Evolutionary conservation across 1,140 invertebrate species (phyloP), one percentile per base, ranked within the genome.

Genomic region (Formica selysi): DNA sequence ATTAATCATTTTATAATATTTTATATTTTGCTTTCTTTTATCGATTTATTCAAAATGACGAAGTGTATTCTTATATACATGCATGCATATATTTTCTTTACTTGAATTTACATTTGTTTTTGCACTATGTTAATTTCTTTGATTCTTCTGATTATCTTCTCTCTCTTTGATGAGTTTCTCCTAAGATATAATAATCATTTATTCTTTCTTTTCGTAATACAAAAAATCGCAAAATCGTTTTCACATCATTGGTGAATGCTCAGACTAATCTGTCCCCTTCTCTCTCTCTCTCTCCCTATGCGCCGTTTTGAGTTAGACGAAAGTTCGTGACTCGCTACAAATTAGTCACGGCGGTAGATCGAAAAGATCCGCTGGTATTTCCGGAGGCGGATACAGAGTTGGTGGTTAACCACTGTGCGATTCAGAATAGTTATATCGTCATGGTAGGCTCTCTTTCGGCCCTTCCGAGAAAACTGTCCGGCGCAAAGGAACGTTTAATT

Each of bases 401-500:
- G 70, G 57, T 61, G 61, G 81, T 80, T 80, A 85, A 85, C 73
- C 81, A 48, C 51, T 74, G 62, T 26, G 19, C 83, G 76, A 80
- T 85, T 85, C 48, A 81, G 64, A 68, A 85, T 67, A 48, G 62
- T 80, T 80, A 85, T 54, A 22, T 68, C 84, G 62, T 67, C 62
- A 48, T 51, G 38, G 22, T 16, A 19, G 65, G 44, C 51, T 57
- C 78, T 32, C 10, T 41, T 19, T 22, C n/a, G 80, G 32, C 44
- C 76, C 78, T 86, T 86, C 85, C 65, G 36, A 81, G 85, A 86
- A 86, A 80, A 73, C 76, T 70, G 44, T 41, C 67, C 65, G 76
- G 51, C 81, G 71, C 76, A 65, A 81, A n/a, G 78, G 44, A 67
- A 64, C 76, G 85, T 86, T 86, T 86, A 86, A 86, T 86, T 86